Evolutionary conservation across 2,113 vertebrate genomes (phyloP).

Genomic region (Alexandromys fortis): DNA sequence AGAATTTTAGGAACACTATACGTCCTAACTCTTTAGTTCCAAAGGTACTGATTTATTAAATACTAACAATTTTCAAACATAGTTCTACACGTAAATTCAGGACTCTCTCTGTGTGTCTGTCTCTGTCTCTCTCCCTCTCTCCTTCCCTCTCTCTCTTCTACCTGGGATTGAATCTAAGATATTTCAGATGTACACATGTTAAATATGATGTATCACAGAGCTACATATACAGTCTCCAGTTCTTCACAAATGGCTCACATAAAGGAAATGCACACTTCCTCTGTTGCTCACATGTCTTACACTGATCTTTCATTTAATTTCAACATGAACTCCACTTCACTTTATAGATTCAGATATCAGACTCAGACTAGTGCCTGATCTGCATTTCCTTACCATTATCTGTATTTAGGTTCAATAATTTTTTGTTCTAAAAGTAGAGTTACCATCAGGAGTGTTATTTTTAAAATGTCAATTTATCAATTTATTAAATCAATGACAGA

Average conservation of each 20-base stretch:
- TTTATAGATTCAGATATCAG: neutral
- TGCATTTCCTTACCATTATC: neutral
- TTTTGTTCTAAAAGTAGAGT: neutral
- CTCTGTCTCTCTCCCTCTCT: neutral
- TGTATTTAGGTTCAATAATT: neutral
- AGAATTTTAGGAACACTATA: neutral
- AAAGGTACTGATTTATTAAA: neutral
- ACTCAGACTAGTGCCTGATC: neutral
- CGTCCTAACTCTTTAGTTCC: neutral
- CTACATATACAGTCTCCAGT: neutral
- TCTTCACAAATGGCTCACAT: neutral
- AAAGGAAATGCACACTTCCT: neutral
- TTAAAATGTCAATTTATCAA: neutral
- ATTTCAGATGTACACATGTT: neutral
- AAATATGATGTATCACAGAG: neutral
- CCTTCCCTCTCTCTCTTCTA: neutral
- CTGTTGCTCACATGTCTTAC: neutral
- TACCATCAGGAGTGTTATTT: neutral
- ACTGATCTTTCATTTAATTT: neutral
- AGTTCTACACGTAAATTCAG: neutral
- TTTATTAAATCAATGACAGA: neutral
- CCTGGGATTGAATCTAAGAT: neutral
- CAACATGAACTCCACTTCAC: neutral
- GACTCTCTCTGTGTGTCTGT: neutral
- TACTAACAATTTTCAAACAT: neutral